These are phyloP conservation scores for Perccottus glenii DNA, from an alignment of 2,113 vertebrate species.

Conservation along the genomic window DNA sequence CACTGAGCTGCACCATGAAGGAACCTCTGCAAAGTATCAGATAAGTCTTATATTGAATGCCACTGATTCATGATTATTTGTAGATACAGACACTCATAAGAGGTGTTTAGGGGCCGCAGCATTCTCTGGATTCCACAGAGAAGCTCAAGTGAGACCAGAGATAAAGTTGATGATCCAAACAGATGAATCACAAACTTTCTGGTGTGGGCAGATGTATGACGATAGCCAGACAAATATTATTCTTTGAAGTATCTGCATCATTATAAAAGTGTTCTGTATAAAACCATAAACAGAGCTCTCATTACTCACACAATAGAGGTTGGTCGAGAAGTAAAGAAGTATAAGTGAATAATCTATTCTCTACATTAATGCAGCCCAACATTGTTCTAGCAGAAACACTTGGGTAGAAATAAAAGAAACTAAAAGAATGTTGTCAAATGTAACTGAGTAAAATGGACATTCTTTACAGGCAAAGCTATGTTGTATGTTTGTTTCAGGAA, in stretches of 20 bases:
- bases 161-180: conserved; percentile 44
- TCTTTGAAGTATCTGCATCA: conserved; percentile 30
- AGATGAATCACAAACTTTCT: conserved; percentile 51
- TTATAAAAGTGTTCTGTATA: conserved; percentile 16
- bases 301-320: too few relatives aligned
- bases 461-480: too few relatives aligned
- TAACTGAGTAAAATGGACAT: not conserved
- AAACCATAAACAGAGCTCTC: too few relatives aligned
- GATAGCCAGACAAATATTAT: conserved; percentile 50
- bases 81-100: conserved; percentile 24
- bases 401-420: not conserved
- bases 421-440: not conserved
- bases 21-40: conserved; percentile 50
- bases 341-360: not conserved
- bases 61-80: conserved; percentile 57
- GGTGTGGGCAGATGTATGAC: conserved; percentile 38
- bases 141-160: conserved; percentile 51
- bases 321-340: too few relatives aligned
- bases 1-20: conserved; percentile 27
- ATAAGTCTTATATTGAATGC: conserved; percentile 52
- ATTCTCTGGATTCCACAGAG: conserved; percentile 68
- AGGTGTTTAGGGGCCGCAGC: conserved; percentile 52
- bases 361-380: not conserved
- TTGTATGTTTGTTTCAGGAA: not conserved
- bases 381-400: too few relatives aligned